A percentile compares a stretch with the other conserved stretches of the same genome.
Evolutionary conservation across 1,140 invertebrate genomes (phyloP).

Genomic region (Calliphora vicina): DNA sequence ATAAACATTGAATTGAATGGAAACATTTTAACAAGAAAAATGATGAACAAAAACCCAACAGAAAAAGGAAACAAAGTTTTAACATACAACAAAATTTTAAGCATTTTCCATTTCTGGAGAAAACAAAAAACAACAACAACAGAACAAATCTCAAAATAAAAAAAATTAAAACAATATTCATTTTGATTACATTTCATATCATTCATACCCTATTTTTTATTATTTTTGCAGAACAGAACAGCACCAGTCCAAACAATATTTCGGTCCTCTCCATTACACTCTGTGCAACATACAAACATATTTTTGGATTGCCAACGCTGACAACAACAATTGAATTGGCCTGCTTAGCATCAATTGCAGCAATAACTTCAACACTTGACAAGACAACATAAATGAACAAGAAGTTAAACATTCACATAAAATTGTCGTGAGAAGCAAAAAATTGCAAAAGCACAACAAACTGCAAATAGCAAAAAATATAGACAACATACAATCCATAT

Average conservation of each 20-base stretch:
- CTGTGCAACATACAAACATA: background rate
- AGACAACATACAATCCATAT: background rate
- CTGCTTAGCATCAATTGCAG: constrained; percentile 38
- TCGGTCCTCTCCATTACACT: background rate
- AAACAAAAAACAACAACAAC: no score
- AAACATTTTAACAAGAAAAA: background rate
- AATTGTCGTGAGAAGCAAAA: background rate
- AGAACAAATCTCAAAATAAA: background rate
- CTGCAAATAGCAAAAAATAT: background rate
- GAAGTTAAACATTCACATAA: background rate
- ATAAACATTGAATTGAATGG: constrained; percentile 1
- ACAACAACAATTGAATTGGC: constrained; percentile 26
- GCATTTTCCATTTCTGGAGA: background rate
- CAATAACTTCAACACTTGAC: constrained; percentile 31
- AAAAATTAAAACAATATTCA: background rate
- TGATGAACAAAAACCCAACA: background rate
- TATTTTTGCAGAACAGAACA: background rate
- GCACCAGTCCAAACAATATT: no score
- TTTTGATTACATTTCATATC: background rate
- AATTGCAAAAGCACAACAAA: background rate
- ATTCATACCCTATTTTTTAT: background rate
- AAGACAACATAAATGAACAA: constrained; percentile 29
- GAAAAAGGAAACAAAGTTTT: background rate
- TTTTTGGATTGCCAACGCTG: background rate
- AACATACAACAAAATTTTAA: background rate